These are phyloP conservation scores for Sebastes variabilis DNA, from an alignment of 2,797 vertebrate species.

Conservation along the genomic window DNA sequence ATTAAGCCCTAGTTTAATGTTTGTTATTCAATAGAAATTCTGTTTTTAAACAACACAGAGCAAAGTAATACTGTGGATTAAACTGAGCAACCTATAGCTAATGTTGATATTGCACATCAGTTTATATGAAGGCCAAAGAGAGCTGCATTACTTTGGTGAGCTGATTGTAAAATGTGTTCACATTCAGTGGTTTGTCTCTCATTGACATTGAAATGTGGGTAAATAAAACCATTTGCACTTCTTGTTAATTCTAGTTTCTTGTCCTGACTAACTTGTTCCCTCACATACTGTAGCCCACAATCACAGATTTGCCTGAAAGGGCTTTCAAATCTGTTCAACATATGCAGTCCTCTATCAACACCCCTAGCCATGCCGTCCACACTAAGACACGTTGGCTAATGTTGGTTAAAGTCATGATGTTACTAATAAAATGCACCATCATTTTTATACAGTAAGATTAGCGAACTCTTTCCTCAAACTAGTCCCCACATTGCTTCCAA, in stretches of 20 bases:
- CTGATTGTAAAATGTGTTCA: not conserved
- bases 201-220: not conserved
- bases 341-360: not conserved
- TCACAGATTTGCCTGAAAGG: not conserved
- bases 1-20: not conserved
- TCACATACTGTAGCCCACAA: not conserved
- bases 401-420: not conserved
- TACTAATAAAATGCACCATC: not conserved
- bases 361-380: not conserved
- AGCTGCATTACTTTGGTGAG: not conserved
- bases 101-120: not conserved
- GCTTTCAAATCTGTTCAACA: not conserved
- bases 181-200: not conserved
- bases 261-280: not conserved
- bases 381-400: not conserved
- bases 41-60: not conserved
- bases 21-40: not conserved
- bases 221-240: not conserved
- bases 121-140: not conserved
- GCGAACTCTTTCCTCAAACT: not conserved
- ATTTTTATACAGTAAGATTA: not conserved
- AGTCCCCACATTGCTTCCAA: not conserved
- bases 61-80: not conserved
- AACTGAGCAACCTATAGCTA: not conserved
- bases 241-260: not conserved